Conservation (phyloP, 92 coral and sea anemone genomes). For the Porites cylindrica region DNA sequence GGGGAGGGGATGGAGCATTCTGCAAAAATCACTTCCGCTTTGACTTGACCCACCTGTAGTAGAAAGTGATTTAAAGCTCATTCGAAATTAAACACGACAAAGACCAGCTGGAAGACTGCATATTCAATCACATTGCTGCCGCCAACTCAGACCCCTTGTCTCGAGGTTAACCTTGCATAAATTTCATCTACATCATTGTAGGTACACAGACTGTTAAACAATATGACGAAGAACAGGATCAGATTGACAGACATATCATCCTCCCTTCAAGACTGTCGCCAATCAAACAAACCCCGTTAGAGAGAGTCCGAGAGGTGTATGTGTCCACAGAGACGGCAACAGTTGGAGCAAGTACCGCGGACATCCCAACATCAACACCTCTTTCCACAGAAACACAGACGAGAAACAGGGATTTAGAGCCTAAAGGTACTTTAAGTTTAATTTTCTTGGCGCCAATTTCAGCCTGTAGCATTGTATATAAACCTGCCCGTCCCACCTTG, state of each 20-base stretch:
- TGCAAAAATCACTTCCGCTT: too few species aligned
- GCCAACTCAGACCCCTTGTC: too few species aligned
- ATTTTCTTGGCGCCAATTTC: too few species aligned
- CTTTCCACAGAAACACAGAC: conserved; percentile 86
- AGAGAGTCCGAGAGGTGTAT: conserved; percentile 56
- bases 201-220: conserved; percentile 84
- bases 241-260: conserved; percentile 57
- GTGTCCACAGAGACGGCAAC: conserved; percentile 79
- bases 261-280: conserved; percentile 59
- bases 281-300: conserved; percentile 34
- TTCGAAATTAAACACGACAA: too few species aligned
- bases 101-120: too few species aligned
- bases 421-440: conserved; percentile 63
- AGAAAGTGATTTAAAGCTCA: too few species aligned
- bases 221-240: conserved; percentile 60
- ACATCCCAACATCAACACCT: conserved; percentile 63
- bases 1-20: too few species aligned
- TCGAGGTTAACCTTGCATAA: neutral
- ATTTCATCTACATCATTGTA: conserved; percentile 4
- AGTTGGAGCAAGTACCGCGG: conserved; percentile 76
- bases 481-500: too few species aligned
- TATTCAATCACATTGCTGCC: too few species aligned
- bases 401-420: conserved; percentile 87
- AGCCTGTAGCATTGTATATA: too few species aligned
- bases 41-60: too few species aligned